Evolutionary conservation across 2,797 vertebrate genomes (phyloP).

Genomic region (Amphiprion clarkii): DNA sequence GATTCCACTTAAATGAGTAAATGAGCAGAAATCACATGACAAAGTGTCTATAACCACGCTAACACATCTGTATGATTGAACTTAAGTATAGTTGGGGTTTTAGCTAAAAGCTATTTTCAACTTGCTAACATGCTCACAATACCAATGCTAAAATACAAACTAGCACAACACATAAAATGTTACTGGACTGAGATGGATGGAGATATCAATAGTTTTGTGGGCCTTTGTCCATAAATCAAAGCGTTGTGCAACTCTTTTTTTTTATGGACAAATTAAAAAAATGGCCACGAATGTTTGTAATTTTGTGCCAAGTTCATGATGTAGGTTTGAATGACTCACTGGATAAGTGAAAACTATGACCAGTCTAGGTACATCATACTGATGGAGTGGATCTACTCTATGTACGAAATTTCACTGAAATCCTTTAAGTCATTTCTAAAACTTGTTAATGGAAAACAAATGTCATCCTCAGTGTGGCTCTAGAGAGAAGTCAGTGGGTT

Average conservation of each 20-base stretch:
- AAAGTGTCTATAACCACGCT: too few species aligned
- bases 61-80: too few species aligned
- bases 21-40: neutral
- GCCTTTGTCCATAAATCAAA: too few species aligned
- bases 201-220: too few species aligned
- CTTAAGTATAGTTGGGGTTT: too few species aligned
- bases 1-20: neutral
- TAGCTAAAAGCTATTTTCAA: too few species aligned
- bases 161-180: too few species aligned
- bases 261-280: too few species aligned
- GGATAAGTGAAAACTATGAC: neutral
- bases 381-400: neutral
- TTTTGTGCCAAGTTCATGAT: neutral
- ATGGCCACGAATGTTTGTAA: neutral
- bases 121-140: too few species aligned
- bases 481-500: neutral
- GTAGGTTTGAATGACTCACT: neutral
- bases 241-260: too few species aligned
- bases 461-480: neutral
- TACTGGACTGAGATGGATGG: too few species aligned
- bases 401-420: neutral
- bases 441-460: neutral
- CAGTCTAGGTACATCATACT: neutral
- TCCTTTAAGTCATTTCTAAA: neutral
- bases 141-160: too few species aligned